Evolutionary conservation across 2,113 vertebrate genomes (phyloP).

Genomic region (Brachirus orientalis): DNA sequence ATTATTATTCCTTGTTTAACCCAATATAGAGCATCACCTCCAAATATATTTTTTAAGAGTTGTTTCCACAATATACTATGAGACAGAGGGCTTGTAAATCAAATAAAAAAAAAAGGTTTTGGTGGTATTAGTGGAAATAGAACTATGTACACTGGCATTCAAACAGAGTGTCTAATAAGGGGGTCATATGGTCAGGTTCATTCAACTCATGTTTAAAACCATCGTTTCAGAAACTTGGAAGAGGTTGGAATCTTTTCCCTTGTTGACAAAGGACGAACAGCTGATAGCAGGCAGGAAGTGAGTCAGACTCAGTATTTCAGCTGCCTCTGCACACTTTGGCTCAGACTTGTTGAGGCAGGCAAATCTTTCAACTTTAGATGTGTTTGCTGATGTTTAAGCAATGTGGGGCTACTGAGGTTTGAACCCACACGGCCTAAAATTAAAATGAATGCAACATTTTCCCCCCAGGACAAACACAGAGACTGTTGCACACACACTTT

Average conservation of each 20-base stretch:
- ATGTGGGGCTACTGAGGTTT: constrained; percentile 27
- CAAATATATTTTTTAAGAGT: constrained; percentile 49
- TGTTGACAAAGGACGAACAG: constrained; percentile 51
- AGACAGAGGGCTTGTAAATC: constrained; percentile 2
- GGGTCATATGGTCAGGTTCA: not conserved
- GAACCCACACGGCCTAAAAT: constrained; percentile 17
- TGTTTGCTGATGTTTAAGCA: constrained; percentile 34
- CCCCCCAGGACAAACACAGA: constrained; percentile 31
- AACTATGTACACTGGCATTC: not conserved
- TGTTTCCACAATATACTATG: constrained; percentile 49
- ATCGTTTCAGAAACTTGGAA: constrained; percentile 12
- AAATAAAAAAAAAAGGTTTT: constrained; percentile 10
- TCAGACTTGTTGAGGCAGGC: constrained; percentile 70
- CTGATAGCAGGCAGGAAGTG: constrained; percentile 71
- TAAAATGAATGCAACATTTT: constrained; percentile 34
- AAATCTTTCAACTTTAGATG: constrained; percentile 46
- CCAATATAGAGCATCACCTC: constrained; percentile 38
- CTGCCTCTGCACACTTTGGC: constrained; percentile 49
- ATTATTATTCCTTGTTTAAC: constrained; percentile 63
- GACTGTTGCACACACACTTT: not conserved
- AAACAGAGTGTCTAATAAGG: not conserved
- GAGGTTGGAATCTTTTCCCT: constrained; percentile 66
- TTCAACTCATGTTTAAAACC: constrained; percentile 39
- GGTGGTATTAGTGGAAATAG: constrained; percentile 2
- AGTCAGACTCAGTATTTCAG: constrained; percentile 69